phyloP scores from a whole-genome alignment of 2,888 invertebrate genomes.

The Laothoe populi region DNA sequence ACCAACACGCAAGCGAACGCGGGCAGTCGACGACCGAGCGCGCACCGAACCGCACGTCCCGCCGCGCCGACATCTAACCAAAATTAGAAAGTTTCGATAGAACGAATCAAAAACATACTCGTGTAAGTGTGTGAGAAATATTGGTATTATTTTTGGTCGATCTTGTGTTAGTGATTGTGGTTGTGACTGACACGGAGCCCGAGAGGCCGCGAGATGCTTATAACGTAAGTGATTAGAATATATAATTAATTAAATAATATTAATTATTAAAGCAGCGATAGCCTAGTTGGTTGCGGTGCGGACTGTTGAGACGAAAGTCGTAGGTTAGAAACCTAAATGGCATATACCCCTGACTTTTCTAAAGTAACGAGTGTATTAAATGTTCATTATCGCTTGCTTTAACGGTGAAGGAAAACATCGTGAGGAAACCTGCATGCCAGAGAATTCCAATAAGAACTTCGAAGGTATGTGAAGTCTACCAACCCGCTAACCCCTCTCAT shows the following conservation, averaged over 20 bases:
- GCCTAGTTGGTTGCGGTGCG: too few species aligned
- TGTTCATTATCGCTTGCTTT: too few species aligned
- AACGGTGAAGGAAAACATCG: too few species aligned
- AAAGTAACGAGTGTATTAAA: too few species aligned
- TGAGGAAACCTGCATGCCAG: too few species aligned
- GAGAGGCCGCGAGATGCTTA: slow-evolving; percentile 70
- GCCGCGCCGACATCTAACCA: slow-evolving; percentile 55
- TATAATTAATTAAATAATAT: slow-evolving; percentile 49
- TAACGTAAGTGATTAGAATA: slow-evolving; percentile 69
- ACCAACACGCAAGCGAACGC: slow-evolving; percentile 52
- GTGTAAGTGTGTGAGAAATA: slow-evolving; percentile 45
- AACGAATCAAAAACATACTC: slow-evolving; percentile 46
- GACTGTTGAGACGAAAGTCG: too few species aligned
- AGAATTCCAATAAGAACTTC: too few species aligned
- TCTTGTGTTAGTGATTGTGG: slow-evolving; percentile 65
- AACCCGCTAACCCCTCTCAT: too few species aligned
- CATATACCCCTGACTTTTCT: too few species aligned
- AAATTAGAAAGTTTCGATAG: slow-evolving; percentile 68
- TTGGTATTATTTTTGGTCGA: slow-evolving; percentile 50
- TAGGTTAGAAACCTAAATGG: too few species aligned
- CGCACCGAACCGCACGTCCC: slow-evolving; percentile 59
- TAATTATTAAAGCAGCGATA: slow-evolving; percentile 12
- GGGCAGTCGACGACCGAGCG: slow-evolving; percentile 66
- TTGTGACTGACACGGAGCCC: slow-evolving; percentile 72
- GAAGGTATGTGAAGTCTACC: too few species aligned